Evolutionary conservation across 1,140 invertebrate genomes (phyloP).

Genomic region (Bombus cullumanus): DNA sequence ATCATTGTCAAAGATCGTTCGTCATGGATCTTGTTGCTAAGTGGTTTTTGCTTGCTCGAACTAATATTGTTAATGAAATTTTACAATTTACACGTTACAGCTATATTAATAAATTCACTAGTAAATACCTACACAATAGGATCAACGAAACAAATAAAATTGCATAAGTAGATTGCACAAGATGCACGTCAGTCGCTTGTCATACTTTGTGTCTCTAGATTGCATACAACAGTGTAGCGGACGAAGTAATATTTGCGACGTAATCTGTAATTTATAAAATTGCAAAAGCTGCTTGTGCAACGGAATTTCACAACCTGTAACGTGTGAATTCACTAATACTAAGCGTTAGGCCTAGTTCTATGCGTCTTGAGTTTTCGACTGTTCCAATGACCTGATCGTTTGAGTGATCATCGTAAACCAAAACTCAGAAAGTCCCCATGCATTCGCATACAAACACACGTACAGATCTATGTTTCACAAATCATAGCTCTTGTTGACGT

Average conservation of each 20-base stretch:
- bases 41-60: not conserved
- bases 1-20: too few species aligned
- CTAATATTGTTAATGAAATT: not conserved
- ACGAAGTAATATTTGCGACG: too few species aligned
- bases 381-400: not conserved
- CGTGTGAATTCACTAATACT: not conserved
- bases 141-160: too few species aligned
- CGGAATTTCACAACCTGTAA: not conserved
- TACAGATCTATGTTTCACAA: not conserved
- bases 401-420: not conserved
- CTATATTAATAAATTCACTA: too few species aligned
- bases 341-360: not conserved
- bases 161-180: too few species aligned
- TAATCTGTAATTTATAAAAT: too few species aligned
- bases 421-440: not conserved
- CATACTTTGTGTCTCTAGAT: too few species aligned
- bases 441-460: not conserved
- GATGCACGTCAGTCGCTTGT: too few species aligned
- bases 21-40: not conserved
- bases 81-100: too few species aligned
- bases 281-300: not conserved
- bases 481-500: not conserved
- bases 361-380: not conserved
- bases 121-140: too few species aligned
- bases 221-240: too few species aligned